Evolutionary conservation across 92 coral and sea anemone species (phyloP), one percentile per base, ranked within the genome.

Genomic region (Diadumene lineata): DNA sequence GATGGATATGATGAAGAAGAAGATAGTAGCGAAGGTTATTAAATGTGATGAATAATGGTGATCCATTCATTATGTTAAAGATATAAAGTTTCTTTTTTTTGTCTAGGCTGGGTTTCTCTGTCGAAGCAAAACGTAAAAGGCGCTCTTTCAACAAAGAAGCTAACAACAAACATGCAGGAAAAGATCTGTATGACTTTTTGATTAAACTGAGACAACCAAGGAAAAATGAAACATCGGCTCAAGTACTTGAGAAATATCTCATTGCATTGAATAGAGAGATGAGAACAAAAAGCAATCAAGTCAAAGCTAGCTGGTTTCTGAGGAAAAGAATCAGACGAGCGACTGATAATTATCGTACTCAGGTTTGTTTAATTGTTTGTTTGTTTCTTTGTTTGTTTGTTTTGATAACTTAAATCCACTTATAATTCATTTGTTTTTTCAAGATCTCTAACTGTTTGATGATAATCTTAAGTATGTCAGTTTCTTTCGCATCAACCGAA

Each of bases 241-340:
- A 15, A 3, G 2, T 53, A 16, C 60, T 21, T 15, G 60, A 53
- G 26, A 58, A 58, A 16, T 58, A 58, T 31, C 22, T 22, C 60
- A 53, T 9, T 16, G 60, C 10, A 4, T 21, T 53, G 21, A 53
- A 16, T 53, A 21, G 60, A 53, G 24, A 44, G 51, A 44, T 44
- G 51, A 44, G 51, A 44, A 44, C 51, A 44, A 9, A 44, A n/a
- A n/a, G n/a, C n/a, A n/a, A n/a, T n/a, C n/a, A n/a, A n/a, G n/a
- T n/a, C n/a, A n/a, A n/a, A n/a, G n/a, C n/a, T n/a, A n/a, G n/a
- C n/a, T n/a, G n/a, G n/a, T n/a, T n/a, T n/a, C 4, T 69, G 22
- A 24, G 55, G 26, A 68, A 64, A 22, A 78, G 91, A 18, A 48
- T 67, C 33, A 77, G 81, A 63, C 69, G 91, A 65, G 81, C 81